phyloP scores from a whole-genome alignment of 1,140 invertebrate genomes.

The Psix sp. region DNA sequence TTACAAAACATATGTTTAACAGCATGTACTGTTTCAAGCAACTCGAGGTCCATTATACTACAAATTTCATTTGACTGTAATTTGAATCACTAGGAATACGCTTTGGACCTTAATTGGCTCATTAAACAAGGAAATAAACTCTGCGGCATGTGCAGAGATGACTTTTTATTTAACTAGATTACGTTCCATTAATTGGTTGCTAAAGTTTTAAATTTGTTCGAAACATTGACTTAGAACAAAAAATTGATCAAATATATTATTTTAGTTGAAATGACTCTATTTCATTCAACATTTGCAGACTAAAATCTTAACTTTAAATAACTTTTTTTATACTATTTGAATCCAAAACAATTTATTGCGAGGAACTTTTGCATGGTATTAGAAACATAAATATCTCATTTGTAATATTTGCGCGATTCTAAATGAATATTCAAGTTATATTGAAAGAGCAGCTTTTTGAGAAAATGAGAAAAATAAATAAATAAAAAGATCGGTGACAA shows the following conservation, averaged over 20 bases:
- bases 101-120: slow-evolving; percentile 11
- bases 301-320: no score
- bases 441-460: no score
- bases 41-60: neutral
- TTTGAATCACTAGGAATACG: slow-evolving; percentile 9
- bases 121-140: slow-evolving; percentile 9
- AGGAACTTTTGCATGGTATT: no score
- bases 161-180: slow-evolving; percentile 23
- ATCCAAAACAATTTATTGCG: no score
- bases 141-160: slow-evolving; percentile 10
- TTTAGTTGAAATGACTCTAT: neutral
- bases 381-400: no score
- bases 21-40: neutral
- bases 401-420: no score
- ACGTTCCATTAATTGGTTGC: slow-evolving; percentile 26
- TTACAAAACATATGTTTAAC: no score
- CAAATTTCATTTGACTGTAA: neutral
- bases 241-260: slow-evolving; percentile 10
- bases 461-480: slow-evolving; percentile 6
- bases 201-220: slow-evolving; percentile 17
- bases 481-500: slow-evolving; percentile 30
- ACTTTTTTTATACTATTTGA: no score
- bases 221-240: slow-evolving; percentile 5
- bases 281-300: no score
- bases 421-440: no score